Evolutionary conservation across 2,113 vertebrate genomes (phyloP).

Genomic region (Brachyistius frenatus): DNA sequence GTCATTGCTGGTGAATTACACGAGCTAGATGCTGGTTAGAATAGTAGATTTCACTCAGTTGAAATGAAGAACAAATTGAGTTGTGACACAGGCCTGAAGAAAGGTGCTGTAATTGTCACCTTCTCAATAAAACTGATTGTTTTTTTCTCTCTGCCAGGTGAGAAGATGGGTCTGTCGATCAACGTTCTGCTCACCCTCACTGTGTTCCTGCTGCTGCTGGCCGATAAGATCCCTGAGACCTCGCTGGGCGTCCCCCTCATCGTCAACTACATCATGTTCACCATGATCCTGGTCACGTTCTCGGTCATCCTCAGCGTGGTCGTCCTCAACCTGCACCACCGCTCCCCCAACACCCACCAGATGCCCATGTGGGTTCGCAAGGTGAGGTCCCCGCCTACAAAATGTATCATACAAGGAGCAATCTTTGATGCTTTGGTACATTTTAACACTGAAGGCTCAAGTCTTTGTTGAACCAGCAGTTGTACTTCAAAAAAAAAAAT

Average conservation of each 20-base stretch:
- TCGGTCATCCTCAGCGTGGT: conserved; percentile 93
- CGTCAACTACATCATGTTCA: conserved; percentile 94
- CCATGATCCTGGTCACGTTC: conserved; percentile 92
- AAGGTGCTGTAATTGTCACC: neutral
- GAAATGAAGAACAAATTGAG: conserved; percentile 16
- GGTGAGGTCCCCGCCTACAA: conserved; percentile 77
- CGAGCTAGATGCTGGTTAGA: conserved; percentile 25
- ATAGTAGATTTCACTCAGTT: neutral
- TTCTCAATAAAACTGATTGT: neutral
- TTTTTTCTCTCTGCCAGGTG: conserved; percentile 79
- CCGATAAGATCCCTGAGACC: conserved; percentile 92
- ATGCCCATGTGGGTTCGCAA: conserved; percentile 92
- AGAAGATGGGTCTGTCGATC: conserved; percentile 95
- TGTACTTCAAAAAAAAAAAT: too few species aligned
- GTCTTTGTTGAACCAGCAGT: too few species aligned
- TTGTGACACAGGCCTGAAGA: neutral
- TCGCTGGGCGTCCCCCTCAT: conserved; percentile 92
- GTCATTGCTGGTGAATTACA: conserved; percentile 33
- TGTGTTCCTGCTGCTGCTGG: conserved; percentile 92
- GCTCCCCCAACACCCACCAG: conserved; percentile 89
- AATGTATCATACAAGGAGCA: neutral
- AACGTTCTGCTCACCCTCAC: conserved; percentile 93
- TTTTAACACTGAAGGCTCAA: too few species aligned
- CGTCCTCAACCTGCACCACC: conserved; percentile 93
- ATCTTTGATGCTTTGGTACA: too few species aligned